Base-by-base conservation (phyloP, 2,888 invertebrate genomes). In the Lithodes maja region DNA sequence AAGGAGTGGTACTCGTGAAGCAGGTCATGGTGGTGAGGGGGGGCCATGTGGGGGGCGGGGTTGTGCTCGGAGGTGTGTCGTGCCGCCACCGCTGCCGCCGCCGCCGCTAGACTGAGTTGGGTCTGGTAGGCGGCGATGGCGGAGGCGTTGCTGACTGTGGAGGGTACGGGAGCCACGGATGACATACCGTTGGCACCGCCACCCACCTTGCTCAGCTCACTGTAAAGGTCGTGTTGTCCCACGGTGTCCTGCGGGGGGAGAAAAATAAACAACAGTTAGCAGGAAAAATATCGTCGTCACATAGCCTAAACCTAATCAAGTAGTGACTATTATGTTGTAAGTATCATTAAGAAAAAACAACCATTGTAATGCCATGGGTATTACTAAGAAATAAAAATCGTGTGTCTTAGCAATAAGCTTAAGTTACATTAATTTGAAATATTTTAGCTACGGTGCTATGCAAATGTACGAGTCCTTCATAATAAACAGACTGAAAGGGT, bases 1-100 rank as follows among this genome's bases (percentile, higher is more conserved):
- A 91, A 91, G 33, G 90, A 82, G 69, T 91, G 91, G 86, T 91
- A 91, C 79, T 91, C 91, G 75, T 91, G 91, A 52, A 91, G 90
- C 75, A 91, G 77, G 78, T 91, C 91, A 82, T 91, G 91, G 82
- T 89, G 91, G 82, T 89, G 87, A 69, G 85, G 68, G 85, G 68
- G 78, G 71, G 88, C 88, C 88, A 88, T 83, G 84, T 87, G 87
- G n/a, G 88, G 74, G 49, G 74, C 87, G 52, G 69, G 83, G 54
- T 54, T 71, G 83, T 83, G 88, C 53, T 88, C 88, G 12, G 80
- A 77, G 12, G 83, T 88, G 84, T 88, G 88, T 84, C 88, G 83
- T 52, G 83, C 83, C 33, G 83, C 83, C 84, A 84, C 88, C 78
- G 80, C 88, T 71, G 89, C 91, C 79, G 90, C 90, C 79, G 91